Evolutionary conservation across 1,140 invertebrate genomes (phyloP), one percentile per base, ranked within the genome.

Genomic region (Maconellicoccus hirsutus): DNA sequence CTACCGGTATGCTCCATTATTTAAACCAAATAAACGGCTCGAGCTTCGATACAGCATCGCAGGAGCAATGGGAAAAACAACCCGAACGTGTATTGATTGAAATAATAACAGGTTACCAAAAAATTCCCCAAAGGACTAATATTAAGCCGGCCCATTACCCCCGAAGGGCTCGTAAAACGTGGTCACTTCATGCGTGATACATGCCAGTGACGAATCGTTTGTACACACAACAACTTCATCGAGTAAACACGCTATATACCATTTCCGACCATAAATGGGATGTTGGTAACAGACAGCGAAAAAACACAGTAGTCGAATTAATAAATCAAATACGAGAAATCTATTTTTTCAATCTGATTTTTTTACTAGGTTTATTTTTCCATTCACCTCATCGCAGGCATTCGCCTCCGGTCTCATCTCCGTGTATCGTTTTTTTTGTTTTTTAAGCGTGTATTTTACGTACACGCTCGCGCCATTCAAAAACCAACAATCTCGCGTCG

Each of bases 211-310:
- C 42, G 42, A 52, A 52, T 52, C 42, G 42, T 52, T 52, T 52
- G 42, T 52, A 52, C 42, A n/a, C n/a, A 52, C 42, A 52, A 52
- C 42, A 52, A 52, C 42, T 52, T 52, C 42, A 52, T 52, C 42
- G 42, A 19, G 42, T 52, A 52, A 52, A 52, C 42, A 52, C 42
- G 42, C 42, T 19, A 52, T 52, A 52, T 52, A 52, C 42, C 42
- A 3, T 52, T 16, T 52, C 42, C 42, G 42, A 16, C 42, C 42
- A 52, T 52, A 52, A 52, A 52, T 52, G 42, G 42, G 42, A 52
- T 52, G 4, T 52, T 52, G 42, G 12, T 3, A 19, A 8, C n/a
- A 16, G n/a, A 33, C 29, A 33, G 10, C 2, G n/a, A 52, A 52
- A 52, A 52, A 52, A 52, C 42, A 19, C 42, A 16, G 42, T 52